Base-by-base conservation (phyloP, 1,140 invertebrate genomes). In the Gonioctena quinquepunctata region DNA sequence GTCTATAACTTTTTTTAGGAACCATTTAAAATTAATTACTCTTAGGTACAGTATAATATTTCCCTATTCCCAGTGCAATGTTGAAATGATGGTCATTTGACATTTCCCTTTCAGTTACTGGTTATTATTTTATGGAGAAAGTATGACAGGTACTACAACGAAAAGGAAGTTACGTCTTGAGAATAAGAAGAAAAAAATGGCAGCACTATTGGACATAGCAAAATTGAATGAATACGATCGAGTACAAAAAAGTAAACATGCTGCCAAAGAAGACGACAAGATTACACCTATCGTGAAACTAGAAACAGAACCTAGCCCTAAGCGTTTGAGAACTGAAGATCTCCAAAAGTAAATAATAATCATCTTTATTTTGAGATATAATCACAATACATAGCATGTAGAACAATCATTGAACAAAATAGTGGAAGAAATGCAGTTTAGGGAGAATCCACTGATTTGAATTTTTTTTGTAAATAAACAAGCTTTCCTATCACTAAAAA, bases 181-280 rank as follows among this genome's bases (percentile, higher is more conserved):
- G 73, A 90, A 87, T 62, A 90, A 90, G 72, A 86, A 86, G 71
- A 88, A 88, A 79, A 90, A 90, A 83, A 83, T 89, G 74, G 83
- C 85, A 18, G 89, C 89, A 2, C 83, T 89, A 72, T 83, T 89
- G 13, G 86, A 89, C 79, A 81, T 90, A 49, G 83, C 87, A 27
- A 86, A 87, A 79, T 80, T 90, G 25, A 90, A 90, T 77, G 88
- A 90, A 68, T 83, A 84, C 56, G 88, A 90, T 69, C 79, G 83
- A 56, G 52, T 22, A 50, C 70, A 72, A 21, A 81, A 77, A 75
- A 69, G 59, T 26, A 71, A 75, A 68, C 69, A 71, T 25, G 61
- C 54, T 19, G 61, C 67, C 28, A 52, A 68, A 23, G 66, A 57
- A 49, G 27, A 70, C 16, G 60, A 68, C 26, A 42, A 28, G 18